These are phyloP conservation scores for Heliopora coerulea DNA, from an alignment of 92 coral and sea anemone genomes.

Conservation along the genomic window DNA sequence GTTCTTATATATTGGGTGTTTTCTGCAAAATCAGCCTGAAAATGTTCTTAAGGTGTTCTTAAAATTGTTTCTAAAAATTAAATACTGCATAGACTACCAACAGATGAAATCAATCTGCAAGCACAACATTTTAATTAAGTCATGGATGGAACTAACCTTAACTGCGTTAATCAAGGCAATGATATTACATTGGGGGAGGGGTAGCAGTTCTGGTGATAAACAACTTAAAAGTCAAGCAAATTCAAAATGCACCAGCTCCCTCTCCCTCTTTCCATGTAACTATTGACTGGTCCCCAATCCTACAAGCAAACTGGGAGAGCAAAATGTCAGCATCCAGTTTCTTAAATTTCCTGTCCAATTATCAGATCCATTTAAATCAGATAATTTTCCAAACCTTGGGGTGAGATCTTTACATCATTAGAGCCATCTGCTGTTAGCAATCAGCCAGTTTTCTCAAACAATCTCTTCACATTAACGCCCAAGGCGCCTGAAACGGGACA, in stretches of 20 bases:
- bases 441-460: too few species aligned
- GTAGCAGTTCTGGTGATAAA: conserved; percentile 31
- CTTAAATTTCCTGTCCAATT: conserved; percentile 10
- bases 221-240: conserved; percentile 24
- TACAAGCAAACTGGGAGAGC: conserved; percentile 15
- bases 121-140: neutral
- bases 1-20: conserved; percentile 47
- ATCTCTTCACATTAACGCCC: too few species aligned
- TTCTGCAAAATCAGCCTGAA: too few species aligned
- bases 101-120: neutral
- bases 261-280: neutral
- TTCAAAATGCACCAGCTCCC: conserved; percentile 8
- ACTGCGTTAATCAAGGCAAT: conserved; percentile 13
- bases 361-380: conserved; percentile 6
- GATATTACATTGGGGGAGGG: conserved; percentile 24
- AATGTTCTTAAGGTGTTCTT: too few species aligned
- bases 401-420: too few species aligned
- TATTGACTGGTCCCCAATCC: conserved; percentile 21
- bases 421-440: too few species aligned
- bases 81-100: conserved; percentile 26
- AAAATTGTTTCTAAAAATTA: conserved; percentile 18
- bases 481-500: too few species aligned
- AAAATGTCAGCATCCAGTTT: conserved; percentile 6
- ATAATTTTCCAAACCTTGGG: too few species aligned
- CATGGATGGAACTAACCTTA: neutral